Conservation (phyloP, 1,140 invertebrate species). For the Zaprionus taronus region DNA sequence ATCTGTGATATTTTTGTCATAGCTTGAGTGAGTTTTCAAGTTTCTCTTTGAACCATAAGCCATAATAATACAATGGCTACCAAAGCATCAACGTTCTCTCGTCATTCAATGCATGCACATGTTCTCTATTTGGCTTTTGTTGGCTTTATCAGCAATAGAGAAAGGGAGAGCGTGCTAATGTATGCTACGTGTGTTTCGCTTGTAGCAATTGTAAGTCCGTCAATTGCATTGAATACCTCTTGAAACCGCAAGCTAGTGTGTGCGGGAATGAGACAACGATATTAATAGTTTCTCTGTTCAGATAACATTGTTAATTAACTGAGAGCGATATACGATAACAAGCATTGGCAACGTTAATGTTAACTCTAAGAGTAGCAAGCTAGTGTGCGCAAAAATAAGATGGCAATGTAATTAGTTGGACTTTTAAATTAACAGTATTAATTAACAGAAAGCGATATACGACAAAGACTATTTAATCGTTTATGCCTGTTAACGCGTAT, state of each 20-base stretch:
- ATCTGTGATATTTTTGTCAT: constrained; percentile 4
- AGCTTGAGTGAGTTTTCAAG: constrained; percentile 2
- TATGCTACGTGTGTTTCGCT: not conserved
- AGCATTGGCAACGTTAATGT: not conserved
- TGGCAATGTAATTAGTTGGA: too few relatives aligned
- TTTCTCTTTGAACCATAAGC: constrained; percentile 5
- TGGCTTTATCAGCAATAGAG: not conserved
- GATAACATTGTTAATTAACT: not conserved
- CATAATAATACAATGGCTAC: not conserved
- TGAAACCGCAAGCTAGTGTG: not conserved
- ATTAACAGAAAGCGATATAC: too few relatives aligned
- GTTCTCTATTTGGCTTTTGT: not conserved
- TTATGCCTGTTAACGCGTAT: too few relatives aligned
- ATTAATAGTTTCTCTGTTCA: not conserved
- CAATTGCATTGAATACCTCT: not conserved
- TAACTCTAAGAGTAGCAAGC: too few relatives aligned
- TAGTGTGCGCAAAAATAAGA: too few relatives aligned
- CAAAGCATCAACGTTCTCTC: not conserved
- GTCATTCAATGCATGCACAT: not conserved
- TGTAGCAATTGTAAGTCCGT: not conserved
- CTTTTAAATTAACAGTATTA: too few relatives aligned
- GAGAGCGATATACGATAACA: not conserved
- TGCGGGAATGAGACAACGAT: not conserved
- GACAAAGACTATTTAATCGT: too few relatives aligned
- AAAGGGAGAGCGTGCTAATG: not conserved